Percentiles rank a stretch among this genome's conserved stretches.
Conservation (phyloP, 2,113 vertebrate species). For the Notiomystis cincta region DNA sequence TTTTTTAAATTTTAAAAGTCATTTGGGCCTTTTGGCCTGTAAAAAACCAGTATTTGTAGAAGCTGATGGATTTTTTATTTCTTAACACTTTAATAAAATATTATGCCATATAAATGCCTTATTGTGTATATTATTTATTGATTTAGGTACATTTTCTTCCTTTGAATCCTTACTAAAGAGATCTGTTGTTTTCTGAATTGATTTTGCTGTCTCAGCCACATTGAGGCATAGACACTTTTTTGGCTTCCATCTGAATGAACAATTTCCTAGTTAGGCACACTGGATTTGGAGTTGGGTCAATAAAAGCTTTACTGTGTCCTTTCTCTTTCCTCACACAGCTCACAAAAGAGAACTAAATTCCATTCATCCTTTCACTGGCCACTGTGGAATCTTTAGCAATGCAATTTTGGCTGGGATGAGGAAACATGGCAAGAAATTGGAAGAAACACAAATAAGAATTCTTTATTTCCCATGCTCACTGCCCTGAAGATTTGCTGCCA, state of each 20-base stretch:
- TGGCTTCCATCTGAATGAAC: constrained; percentile 79
- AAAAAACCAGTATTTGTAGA: neutral
- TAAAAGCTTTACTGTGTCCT: constrained; percentile 79
- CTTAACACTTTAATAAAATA: neutral
- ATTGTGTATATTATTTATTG: constrained; percentile 36
- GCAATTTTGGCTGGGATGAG: constrained; percentile 66
- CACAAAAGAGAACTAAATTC: constrained; percentile 78
- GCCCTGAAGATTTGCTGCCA: constrained; percentile 49
- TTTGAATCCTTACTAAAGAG: constrained; percentile 65
- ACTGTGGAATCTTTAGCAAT: constrained; percentile 75
- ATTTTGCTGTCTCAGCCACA: constrained; percentile 76
- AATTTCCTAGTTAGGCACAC: constrained; percentile 81
- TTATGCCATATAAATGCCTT: neutral
- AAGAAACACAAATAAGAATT: constrained; percentile 72
- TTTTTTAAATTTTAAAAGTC: neutral
- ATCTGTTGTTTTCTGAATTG: constrained; percentile 74
- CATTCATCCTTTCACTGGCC: constrained; percentile 78
- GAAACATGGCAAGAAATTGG: constrained; percentile 73
- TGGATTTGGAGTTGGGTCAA: constrained; percentile 79
- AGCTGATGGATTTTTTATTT: neutral
- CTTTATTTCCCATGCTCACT: constrained; percentile 65
- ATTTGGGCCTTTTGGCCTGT: neutral
- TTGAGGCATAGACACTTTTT: constrained; percentile 70
- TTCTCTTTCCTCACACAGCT: constrained; percentile 75
- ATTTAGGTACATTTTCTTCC: constrained; percentile 25